Conservation (phyloP, 2,797 vertebrate genomes). For the Lutjanus campechanus region DNA sequence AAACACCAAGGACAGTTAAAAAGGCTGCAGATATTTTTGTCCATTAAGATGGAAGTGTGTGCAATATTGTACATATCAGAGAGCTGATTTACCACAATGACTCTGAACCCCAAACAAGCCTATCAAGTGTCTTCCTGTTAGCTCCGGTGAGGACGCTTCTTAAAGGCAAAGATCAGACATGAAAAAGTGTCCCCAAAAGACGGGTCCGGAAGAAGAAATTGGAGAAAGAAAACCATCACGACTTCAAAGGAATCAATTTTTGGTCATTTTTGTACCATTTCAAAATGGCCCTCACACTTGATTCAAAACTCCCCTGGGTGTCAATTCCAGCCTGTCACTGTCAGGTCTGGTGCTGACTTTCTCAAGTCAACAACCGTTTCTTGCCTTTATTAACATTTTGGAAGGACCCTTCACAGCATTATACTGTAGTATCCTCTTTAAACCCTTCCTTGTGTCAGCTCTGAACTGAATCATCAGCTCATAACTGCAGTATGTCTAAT, state of each 20-base stretch:
- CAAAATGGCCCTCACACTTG: background rate
- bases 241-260: slow-evolving; percentile 11
- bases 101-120: background rate
- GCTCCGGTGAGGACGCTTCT: background rate
- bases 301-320: slow-evolving; percentile 2
- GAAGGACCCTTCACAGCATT: background rate
- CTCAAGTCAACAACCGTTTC: background rate
- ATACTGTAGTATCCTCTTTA: background rate
- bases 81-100: background rate
- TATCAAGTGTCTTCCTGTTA: background rate
- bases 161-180: background rate
- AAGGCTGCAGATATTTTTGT: background rate
- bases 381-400: background rate
- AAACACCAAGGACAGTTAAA: background rate
- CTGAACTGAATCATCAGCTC: slow-evolving; percentile 1
- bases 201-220: background rate
- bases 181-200: background rate
- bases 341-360: background rate
- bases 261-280: slow-evolving; percentile 2
- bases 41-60: background rate
- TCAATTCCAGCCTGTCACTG: background rate
- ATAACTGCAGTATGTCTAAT: background rate
- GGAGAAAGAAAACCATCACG: background rate
- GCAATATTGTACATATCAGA: background rate
- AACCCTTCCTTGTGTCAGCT: background rate